Percentiles rank a stretch among this genome's conserved stretches.
Conservation (phyloP, 1,140 invertebrate genomes). For the Zophobas morio region DNA sequence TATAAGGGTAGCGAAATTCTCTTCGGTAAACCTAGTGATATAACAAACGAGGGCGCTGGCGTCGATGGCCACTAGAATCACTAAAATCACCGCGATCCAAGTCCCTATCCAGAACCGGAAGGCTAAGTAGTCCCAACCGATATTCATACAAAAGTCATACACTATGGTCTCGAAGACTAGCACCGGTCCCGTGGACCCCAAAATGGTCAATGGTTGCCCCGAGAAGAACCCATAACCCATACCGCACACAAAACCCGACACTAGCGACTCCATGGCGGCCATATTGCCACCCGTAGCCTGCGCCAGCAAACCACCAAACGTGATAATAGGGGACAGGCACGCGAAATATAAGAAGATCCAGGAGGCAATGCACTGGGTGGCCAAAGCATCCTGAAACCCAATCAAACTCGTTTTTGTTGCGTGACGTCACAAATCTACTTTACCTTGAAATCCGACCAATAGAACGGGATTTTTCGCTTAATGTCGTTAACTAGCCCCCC, state of each 20-base stretch:
- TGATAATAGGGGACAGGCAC: slow-evolving; percentile 97
- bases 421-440: no score
- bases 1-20: slow-evolving; percentile 98
- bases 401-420: no score
- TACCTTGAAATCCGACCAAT: slow-evolving; percentile 81
- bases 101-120: slow-evolving; percentile 95
- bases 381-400: slow-evolving; percentile 80
- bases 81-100: slow-evolving; percentile 90
- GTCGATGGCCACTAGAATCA: slow-evolving; percentile 94
- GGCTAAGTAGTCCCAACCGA: slow-evolving; percentile 91
- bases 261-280: slow-evolving; percentile 98
- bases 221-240: slow-evolving; percentile 97
- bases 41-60: slow-evolving; percentile 98
- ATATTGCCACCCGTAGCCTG: slow-evolving; percentile 97
- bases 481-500: slow-evolving; percentile 96
- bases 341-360: slow-evolving; percentile 99
- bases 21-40: slow-evolving; percentile 99
- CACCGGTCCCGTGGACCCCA: slow-evolving; percentile 98
- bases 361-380: slow-evolving; percentile 95
- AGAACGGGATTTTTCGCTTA: slow-evolving; percentile 92
- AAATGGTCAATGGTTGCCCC: slow-evolving; percentile 97
- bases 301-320: slow-evolving; percentile 94
- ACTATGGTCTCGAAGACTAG: slow-evolving; percentile 98
- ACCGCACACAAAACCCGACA: slow-evolving; percentile 96
- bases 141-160: slow-evolving; percentile 93